Base-by-base conservation (phyloP, 2,797 vertebrate species). In the Coregonus ussuriensis region DNA sequence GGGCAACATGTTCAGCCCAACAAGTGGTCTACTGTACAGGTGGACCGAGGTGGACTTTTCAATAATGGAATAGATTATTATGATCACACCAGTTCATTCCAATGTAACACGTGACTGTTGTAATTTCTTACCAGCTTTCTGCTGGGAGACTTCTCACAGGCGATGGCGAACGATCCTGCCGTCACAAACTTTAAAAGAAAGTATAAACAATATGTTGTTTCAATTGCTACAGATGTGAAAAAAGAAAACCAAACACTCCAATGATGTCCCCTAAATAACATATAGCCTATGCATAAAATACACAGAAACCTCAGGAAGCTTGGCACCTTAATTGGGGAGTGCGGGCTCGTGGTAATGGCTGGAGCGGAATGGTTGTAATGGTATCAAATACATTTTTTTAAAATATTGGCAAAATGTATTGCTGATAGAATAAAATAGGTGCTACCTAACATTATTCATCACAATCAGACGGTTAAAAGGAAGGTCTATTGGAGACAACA, bases 101-200 rank as follows among this genome's bases (percentile, higher is more conserved):
- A 67, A 67, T 35, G 33, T 16, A n/a, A 35, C 15, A 33, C 0
- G 47, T 54, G 15, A 41, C 35, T 72, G 21, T 29, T 56, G 21
- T 63, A 63, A 47, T 62, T 56, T 71, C 82, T 62, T 84, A 94
- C 94, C 88, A 90, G 51, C 14, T 67, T 56, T 82, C 77, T 91
- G 82, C 69, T 91, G 11, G 92, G 90, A 56, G 74, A 85, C 81
- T 83, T 91, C 76, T 91, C 88, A 77, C 79, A 92, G 81, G 92
- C 90, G n/a, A 94, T 70, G 1, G 89, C 84, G 18, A 93, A 80
- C 1, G 93, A 90, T 81, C 94, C 94, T 73, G 83, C 93, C 14
- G 82, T 33, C 59, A 94, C 66, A 84, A 90, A 85, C 94, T 95
- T 83, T 47, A 88, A 81, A 11, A 76, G 70, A 77, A 75, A 67